These are phyloP conservation scores for Melanogrammus aeglefinus DNA, from an alignment of 2,797 vertebrate genomes.

Conservation along the genomic window DNA sequence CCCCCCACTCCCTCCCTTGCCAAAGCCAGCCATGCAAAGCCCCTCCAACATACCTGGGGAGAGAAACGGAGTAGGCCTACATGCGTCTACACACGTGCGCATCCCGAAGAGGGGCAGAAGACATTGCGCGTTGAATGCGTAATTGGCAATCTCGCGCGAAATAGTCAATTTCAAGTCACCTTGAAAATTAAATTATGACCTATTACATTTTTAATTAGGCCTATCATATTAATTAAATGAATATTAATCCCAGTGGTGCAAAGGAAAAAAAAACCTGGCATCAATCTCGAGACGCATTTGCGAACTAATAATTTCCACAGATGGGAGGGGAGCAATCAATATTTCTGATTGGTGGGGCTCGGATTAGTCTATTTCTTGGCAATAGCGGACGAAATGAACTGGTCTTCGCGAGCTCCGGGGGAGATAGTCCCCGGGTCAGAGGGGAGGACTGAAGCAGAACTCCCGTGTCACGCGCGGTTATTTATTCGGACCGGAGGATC, in stretches of 20 bases:
- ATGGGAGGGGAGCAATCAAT: conserved; percentile 39
- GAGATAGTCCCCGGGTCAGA: conserved; percentile 54
- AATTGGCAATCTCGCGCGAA: too few species aligned
- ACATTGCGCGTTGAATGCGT: too few species aligned
- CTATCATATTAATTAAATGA: too few species aligned
- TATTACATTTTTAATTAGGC: conserved; percentile 1
- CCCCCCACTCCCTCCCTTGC: too few species aligned
- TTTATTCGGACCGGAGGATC: conserved; percentile 67
- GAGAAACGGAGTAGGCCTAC: conserved; percentile 1
- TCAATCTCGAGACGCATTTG: conserved; percentile 49
- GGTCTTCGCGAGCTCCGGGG: conserved; percentile 46
- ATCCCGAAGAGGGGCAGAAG: background rate
- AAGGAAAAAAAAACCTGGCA: conserved; percentile 22
- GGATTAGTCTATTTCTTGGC: conserved; percentile 57
- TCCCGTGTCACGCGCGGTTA: conserved; percentile 56
- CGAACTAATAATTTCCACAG: conserved; percentile 42
- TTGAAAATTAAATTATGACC: too few species aligned
- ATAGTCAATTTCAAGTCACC: too few species aligned
- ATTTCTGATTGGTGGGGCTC: conserved; percentile 54
- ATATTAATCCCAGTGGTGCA: too few species aligned
- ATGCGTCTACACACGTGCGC: background rate
- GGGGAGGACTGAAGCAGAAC: conserved; percentile 58
- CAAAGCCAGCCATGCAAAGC: conserved; percentile 52
- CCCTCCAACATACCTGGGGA: conserved; percentile 65
- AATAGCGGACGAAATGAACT: conserved; percentile 53